Conservation (phyloP, 2,113 vertebrate species). For the Eonycteris spelaea region DNA sequence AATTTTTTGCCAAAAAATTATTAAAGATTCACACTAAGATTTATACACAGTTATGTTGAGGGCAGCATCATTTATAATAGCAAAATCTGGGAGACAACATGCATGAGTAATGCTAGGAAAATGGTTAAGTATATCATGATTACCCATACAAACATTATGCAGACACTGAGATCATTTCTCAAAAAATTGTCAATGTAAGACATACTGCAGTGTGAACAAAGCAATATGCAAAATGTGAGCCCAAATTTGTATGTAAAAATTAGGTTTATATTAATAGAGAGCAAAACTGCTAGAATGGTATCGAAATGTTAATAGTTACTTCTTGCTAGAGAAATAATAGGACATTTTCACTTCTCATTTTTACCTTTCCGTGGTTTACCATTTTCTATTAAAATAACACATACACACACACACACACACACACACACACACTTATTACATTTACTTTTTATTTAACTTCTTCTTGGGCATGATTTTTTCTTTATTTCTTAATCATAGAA, state of each 20-base stretch:
- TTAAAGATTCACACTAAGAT: background rate
- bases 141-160: background rate
- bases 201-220: background rate
- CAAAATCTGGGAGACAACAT: background rate
- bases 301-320: background rate
- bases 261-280: background rate
- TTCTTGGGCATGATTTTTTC: background rate
- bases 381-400: background rate
- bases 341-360: background rate
- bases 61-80: background rate
- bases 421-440: background rate
- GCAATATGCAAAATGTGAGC: background rate
- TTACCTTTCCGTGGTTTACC: background rate
- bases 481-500: background rate
- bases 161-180: background rate
- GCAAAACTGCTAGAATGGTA: background rate
- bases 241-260: background rate
- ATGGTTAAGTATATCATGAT: background rate
- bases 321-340: background rate
- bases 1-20: background rate
- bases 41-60: background rate
- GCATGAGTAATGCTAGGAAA: background rate
- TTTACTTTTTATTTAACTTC: constrained; percentile 17
- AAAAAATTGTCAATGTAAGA: background rate
- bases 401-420: background rate